phyloP scores from a whole-genome alignment of 30 jellyfish, hydroid and myxozoan species.

The Turritopsis rubra region DNA sequence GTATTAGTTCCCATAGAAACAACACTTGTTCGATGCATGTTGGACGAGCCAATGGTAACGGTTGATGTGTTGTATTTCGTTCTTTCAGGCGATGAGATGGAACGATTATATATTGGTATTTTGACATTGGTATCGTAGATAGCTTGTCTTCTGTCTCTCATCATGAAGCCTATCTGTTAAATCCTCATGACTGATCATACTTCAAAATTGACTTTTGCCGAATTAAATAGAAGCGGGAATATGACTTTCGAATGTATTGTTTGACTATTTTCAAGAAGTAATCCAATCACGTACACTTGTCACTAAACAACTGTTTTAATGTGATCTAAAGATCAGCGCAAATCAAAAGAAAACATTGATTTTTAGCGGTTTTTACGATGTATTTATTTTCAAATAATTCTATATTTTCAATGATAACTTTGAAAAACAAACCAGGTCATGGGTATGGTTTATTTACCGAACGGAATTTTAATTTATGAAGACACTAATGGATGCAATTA shows the following conservation, averaged over 20 bases:
- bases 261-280: background rate
- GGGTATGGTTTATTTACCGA: background rate
- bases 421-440: background rate
- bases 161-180: background rate
- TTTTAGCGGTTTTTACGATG: background rate
- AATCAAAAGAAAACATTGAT: background rate
- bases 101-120: background rate
- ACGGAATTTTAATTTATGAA: background rate
- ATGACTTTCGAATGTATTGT: background rate
- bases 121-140: background rate
- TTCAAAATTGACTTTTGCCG: background rate
- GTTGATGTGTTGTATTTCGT: background rate
- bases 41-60: background rate
- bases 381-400: background rate
- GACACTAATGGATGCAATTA: background rate
- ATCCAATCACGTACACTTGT: background rate
- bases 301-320: background rate
- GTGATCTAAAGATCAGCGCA: background rate
- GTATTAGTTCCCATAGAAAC: conserved; percentile 16
- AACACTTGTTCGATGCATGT: conserved; percentile 9
- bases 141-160: background rate
- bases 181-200: background rate
- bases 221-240: background rate
- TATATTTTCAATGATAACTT: background rate
- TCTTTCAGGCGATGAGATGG: background rate